Evolutionary conservation across 2,113 vertebrate genomes (phyloP).

Genomic region (Siniperca knerii): DNA sequence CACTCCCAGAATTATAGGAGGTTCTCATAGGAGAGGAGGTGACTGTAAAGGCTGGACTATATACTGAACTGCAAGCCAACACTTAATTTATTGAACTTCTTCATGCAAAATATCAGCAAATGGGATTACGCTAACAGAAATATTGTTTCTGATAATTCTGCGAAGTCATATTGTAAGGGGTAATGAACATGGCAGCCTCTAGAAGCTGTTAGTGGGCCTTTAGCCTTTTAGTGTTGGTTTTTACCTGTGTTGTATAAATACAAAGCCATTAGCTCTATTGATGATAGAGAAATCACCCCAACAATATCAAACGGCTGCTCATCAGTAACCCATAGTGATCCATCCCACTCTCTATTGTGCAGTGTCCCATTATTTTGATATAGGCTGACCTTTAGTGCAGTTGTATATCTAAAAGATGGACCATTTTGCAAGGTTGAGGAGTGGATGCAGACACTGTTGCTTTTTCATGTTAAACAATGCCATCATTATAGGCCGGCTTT

Average conservation of each 20-base stretch:
- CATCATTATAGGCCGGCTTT: background rate
- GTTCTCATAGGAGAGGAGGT: background rate
- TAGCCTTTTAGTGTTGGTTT: background rate
- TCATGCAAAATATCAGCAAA: background rate
- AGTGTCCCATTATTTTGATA: slow-evolving; percentile 37
- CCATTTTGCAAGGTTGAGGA: background rate
- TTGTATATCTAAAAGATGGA: slow-evolving; percentile 1
- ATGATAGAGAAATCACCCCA: background rate
- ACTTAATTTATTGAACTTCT: background rate
- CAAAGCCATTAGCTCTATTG: slow-evolving; percentile 4
- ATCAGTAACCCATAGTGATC: slow-evolving; percentile 14
- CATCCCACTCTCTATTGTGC: background rate
- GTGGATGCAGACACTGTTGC: background rate
- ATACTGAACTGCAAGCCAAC: background rate
- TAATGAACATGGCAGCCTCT: background rate
- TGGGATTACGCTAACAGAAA: background rate
- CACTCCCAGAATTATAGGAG: background rate
- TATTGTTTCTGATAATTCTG: background rate
- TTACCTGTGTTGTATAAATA: background rate
- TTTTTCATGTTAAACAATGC: slow-evolving; percentile 16
- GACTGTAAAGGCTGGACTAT: background rate
- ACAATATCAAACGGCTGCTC: slow-evolving; percentile 17
- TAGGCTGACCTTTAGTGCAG: slow-evolving; percentile 20
- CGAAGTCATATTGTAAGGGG: background rate
- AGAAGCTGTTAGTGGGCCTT: background rate